These are phyloP conservation scores for Tricholaema leucomelas DNA, from an alignment of 2,113 vertebrate genomes.

Conservation along the genomic window DNA sequence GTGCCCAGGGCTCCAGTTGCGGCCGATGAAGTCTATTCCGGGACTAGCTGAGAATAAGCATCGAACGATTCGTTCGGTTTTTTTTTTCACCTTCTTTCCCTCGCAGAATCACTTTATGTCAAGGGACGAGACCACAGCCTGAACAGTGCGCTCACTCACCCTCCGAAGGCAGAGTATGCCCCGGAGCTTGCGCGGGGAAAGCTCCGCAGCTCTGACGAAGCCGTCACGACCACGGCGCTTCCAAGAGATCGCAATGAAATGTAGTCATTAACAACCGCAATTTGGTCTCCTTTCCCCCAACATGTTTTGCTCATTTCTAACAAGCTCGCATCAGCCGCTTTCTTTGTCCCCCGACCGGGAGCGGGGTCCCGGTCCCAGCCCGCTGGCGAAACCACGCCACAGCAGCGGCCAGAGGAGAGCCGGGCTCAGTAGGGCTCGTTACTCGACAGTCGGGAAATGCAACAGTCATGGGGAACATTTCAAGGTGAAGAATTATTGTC, in stretches of 20 bases:
- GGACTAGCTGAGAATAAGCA: not conserved
- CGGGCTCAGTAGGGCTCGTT: not conserved
- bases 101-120: not conserved
- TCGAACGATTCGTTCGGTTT: not conserved
- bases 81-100: not conserved
- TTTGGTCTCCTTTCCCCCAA: not conserved
- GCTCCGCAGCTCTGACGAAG: not conserved
- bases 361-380: not conserved
- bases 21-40: not conserved
- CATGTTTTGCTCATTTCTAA: not conserved
- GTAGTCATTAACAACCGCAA: not conserved
- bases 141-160: not conserved
- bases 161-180: not conserved
- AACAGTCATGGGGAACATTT: not conserved
- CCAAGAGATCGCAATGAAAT: not conserved
- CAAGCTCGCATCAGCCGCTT: not conserved
- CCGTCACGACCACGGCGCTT: not conserved
- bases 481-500: not conserved
- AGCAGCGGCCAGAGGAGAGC: not conserved
- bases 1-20: not conserved
- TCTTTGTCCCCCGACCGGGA: constrained; percentile 4
- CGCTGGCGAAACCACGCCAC: not conserved
- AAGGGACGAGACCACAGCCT: not conserved
- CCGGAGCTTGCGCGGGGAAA: not conserved
- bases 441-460: not conserved